phyloP scores from a whole-genome alignment of 2,888 invertebrate species.

The Tromatobia lineatoria region DNA sequence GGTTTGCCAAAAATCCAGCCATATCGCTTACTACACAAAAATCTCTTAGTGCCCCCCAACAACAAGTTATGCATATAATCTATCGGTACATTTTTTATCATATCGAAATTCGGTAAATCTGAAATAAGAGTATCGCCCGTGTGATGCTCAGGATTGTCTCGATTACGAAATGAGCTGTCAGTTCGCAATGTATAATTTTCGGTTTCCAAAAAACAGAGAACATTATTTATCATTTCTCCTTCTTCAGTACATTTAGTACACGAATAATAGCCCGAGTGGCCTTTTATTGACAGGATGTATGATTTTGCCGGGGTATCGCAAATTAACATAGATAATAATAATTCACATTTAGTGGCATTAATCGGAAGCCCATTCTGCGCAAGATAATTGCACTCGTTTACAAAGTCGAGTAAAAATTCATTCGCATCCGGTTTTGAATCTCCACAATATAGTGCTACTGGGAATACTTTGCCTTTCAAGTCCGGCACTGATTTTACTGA shows the following conservation, averaged over 20 bases:
- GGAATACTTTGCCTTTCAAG: conserved; percentile 63
- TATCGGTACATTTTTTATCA: conserved; percentile 70
- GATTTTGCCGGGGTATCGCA: conserved; percentile 72
- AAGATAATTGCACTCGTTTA: conserved; percentile 62
- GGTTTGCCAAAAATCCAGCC: conserved; percentile 63
- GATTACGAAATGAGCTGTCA: conserved; percentile 63
- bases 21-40: conserved; percentile 59
- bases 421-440: conserved; percentile 64
- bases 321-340: conserved; percentile 62
- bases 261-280: conserved; percentile 68
- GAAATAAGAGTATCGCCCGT: conserved; percentile 65
- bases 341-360: conserved; percentile 44
- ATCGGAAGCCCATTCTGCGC: conserved; percentile 60
- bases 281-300: conserved; percentile 65
- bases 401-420: conserved; percentile 68
- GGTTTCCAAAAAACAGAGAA: conserved; percentile 66
- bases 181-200: conserved; percentile 62
- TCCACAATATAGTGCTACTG: conserved; percentile 69
- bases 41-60: conserved; percentile 53
- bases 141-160: conserved; percentile 69
- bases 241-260: conserved; percentile 70
- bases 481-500: conserved; percentile 54
- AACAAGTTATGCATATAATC: conserved; percentile 66
- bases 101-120: conserved; percentile 71
- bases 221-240: conserved; percentile 67